A percentile compares a stretch with the other conserved stretches of the same genome.
Evolutionary conservation across 2,888 invertebrate species (phyloP).

Genomic region (Pycnomerus fuliginosus): DNA sequence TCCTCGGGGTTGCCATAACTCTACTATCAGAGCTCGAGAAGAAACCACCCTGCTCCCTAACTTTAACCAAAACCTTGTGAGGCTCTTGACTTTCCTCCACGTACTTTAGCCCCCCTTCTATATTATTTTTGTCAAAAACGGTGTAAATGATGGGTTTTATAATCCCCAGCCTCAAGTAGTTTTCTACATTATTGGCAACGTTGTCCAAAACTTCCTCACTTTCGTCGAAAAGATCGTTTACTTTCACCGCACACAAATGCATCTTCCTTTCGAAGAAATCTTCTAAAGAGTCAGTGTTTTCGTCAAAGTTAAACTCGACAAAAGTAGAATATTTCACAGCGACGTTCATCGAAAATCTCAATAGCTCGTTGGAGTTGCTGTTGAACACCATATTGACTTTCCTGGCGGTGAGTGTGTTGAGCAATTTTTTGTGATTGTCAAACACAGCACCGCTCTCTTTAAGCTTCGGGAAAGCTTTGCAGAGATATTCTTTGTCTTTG

Average conservation of each 20-base stretch:
- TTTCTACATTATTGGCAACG: constrained; percentile 45
- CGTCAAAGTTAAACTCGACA: constrained; percentile 62
- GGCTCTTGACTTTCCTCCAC: constrained; percentile 52
- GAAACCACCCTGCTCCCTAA: constrained; percentile 34
- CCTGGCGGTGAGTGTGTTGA: constrained; percentile 68
- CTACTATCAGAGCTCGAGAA: constrained; percentile 6
- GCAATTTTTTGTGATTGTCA: no score
- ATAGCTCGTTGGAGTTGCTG: constrained; percentile 62
- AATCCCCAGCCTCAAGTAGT: constrained; percentile 56
- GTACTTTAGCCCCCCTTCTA: constrained; percentile 58
- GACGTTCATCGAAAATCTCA: constrained; percentile 50
- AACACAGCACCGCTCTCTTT: no score
- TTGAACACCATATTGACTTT: constrained; percentile 64
- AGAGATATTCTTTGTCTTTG: constrained; percentile 82
- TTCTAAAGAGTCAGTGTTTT: constrained; percentile 3
- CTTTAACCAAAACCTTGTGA: constrained; percentile 57
- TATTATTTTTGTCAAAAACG: constrained; percentile 55
- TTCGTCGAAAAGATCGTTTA: constrained; percentile 41
- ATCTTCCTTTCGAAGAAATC: constrained; percentile 12
- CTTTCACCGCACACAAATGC: constrained; percentile 29
- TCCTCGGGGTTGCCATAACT: constrained; percentile 37
- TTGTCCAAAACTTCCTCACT: constrained; percentile 1
- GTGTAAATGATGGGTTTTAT: constrained; percentile 57
- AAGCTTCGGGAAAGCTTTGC: constrained; percentile 77
- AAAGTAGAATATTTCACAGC: constrained; percentile 54